Evolutionary conservation across 2,888 invertebrate species (phyloP), one percentile per base, ranked within the genome.

Genomic region (Synergus laeviventris): DNA sequence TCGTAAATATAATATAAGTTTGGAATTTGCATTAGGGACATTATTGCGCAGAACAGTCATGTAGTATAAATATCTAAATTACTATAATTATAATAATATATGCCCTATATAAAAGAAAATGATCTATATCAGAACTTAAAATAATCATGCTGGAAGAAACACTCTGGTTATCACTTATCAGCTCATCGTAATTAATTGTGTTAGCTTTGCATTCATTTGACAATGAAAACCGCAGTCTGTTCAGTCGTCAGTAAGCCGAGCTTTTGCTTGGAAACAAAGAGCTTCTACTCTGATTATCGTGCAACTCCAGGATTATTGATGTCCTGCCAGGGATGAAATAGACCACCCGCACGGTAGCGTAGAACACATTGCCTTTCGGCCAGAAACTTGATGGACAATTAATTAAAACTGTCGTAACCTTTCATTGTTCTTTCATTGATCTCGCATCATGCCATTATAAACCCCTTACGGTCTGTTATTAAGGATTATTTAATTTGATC

Each of bases 161-260:
- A 31, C 31, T 31, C 3, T 31, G 3, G 45, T 11, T 39, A 39
- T 39, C 38, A 45, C 31, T 16, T 45, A 45, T 45, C 16, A 16
- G 45, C 45, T 45, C 16, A 45, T 45, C 7, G 45, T 45, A 45
- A 45, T 45, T 45, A n/a, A 16, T 45, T 45, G 16, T 16, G 45
- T 45, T 42, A 3, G 42, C 42, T 4, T 3, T 7, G n/a, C 2
- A n/a, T n/a, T n/a, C 8, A 49, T n/a, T n/a, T n/a, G n/a, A 49
- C n/a, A 18, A 49, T 49, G 49, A 49, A 49, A 49, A 49, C n/a
- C 7, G n/a, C 45, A n/a, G 45, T n/a, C 45, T n/a, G 49, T 49
- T 49, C n/a, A 49, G n/a, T 49, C 49, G n/a, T 49, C 49, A 49
- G 49, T 49, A 49, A 49, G 49, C 49, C 49, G 49, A 49, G 49